Base-by-base conservation (phyloP, 2,797 vertebrate genomes). In the Crocidura indochinensis region DNA sequence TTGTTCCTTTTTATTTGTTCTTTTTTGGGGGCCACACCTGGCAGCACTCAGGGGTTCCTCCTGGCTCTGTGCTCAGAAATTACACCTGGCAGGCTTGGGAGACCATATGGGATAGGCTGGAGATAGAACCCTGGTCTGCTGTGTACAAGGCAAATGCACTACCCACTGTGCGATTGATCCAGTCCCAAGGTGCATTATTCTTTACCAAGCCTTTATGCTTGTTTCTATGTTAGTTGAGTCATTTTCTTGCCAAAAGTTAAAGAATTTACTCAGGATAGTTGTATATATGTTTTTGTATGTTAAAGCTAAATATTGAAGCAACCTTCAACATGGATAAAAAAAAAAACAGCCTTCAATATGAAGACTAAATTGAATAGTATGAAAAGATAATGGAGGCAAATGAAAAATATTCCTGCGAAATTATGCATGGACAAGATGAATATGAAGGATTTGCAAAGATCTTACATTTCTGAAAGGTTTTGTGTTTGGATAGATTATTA, bases 331-430 rank as follows among this genome's bases (percentile, higher is more conserved):
- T 86, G 11, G 29, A 47, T 53, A 47, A 81, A 84, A 88, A 91
- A 10, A 4, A 1, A 11, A 62, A 38, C 38, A 38, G 38, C 46
- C 78, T 11, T 60, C 89, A 67, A 6, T 62, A 10, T 67, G 74
- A 67, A 73, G 65, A 80, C 15, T 6, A 73, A 80, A 12, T 73
- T 78, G 10, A 92, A 77, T 51, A 46, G 53, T 86, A 90, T 84
- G 38, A n/a, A 73, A 56, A 81, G 24, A 17, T 84, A 44, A 79
- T 20, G 46, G 79, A 84, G 29, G 26, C 51, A 76, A 75, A 71
- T 85, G 17, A 79, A 91, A 51, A 65, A 24, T 17, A 76, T 80
- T 90, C 10, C 24, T 73, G 4, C 64, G 92, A n/a, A 87, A 75
- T 67, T 78, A 62, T 72, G 6, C 24, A 12, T 53, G 62, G 27